Percentiles rank a stretch among this genome's conserved stretches.
phyloP scores from a whole-genome alignment of 2,797 vertebrate species.

The Choloepus didactylus region DNA sequence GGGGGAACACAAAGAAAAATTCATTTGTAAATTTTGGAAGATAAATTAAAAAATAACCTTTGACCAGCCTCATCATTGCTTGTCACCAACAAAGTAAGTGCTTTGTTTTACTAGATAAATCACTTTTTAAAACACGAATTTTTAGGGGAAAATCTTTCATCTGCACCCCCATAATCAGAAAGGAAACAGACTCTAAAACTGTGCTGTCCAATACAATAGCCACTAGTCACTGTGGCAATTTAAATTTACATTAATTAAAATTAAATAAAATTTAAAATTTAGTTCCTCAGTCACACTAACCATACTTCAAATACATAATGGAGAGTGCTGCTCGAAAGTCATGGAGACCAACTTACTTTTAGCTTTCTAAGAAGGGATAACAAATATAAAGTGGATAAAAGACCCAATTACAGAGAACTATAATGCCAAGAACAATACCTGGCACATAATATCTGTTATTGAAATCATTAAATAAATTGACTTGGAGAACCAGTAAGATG shows the following conservation, averaged over 20 bases:
- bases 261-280: not conserved
- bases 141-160: slow-evolving; percentile 44
- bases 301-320: not conserved
- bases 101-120: not conserved
- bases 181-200: not conserved
- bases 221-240: not conserved
- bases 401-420: not conserved
- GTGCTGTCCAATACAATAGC: not conserved
- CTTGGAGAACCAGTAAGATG: not conserved
- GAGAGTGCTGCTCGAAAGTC: accelerated
- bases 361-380: not conserved
- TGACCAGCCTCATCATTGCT: not conserved
- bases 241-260: not conserved
- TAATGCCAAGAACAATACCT: not conserved
- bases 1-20: not conserved
- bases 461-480: not conserved
- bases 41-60: not conserved
- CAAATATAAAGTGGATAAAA: not conserved
- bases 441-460: not conserved
- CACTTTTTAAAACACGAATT: not conserved
- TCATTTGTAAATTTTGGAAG: not conserved
- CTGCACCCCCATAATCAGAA: slow-evolving; percentile 20
- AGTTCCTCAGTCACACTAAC: not conserved
- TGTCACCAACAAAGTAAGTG: not conserved
- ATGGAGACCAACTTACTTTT: not conserved